Evolutionary conservation across 2,888 invertebrate species (phyloP).

Genomic region (Selenia dentaria): DNA sequence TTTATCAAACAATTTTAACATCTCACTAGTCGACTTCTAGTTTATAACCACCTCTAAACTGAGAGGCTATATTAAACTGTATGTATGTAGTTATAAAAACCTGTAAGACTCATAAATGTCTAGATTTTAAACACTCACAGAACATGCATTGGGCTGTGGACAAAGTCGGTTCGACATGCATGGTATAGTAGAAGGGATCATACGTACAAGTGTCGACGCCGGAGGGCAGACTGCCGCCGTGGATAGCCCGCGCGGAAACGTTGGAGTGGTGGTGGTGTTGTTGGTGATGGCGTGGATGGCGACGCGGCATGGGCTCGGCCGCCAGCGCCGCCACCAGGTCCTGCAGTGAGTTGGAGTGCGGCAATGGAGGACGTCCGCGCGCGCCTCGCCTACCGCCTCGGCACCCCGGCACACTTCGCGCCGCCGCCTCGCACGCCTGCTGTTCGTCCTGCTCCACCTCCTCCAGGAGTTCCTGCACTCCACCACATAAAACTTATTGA

Average conservation of each 20-base stretch:
- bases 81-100: too few species aligned
- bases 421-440: slow-evolving; percentile 83
- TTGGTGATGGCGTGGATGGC: slow-evolving; percentile 44
- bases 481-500: neutral
- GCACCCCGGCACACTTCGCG: slow-evolving; percentile 65
- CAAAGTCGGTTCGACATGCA: too few species aligned
- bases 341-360: slow-evolving; percentile 85
- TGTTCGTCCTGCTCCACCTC: slow-evolving; percentile 91
- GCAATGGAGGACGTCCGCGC: slow-evolving; percentile 66
- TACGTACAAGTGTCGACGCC: slow-evolving; percentile 74
- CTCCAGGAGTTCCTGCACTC: slow-evolving; percentile 88
- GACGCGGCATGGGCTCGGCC: slow-evolving; percentile 64
- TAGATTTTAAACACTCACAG: too few species aligned
- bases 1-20: too few species aligned
- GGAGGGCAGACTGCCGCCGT: slow-evolving; percentile 78
- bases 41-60: too few species aligned
- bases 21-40: too few species aligned
- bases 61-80: too few species aligned
- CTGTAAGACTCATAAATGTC: too few species aligned
- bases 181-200: too few species aligned
- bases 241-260: slow-evolving; percentile 71
- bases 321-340: slow-evolving; percentile 84
- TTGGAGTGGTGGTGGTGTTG: slow-evolving; percentile 44
- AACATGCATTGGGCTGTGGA: too few species aligned
- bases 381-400: slow-evolving; percentile 65